Evolutionary conservation across 2,888 invertebrate genomes (phyloP).

Genomic region (Phlogophora meticulosa): DNA sequence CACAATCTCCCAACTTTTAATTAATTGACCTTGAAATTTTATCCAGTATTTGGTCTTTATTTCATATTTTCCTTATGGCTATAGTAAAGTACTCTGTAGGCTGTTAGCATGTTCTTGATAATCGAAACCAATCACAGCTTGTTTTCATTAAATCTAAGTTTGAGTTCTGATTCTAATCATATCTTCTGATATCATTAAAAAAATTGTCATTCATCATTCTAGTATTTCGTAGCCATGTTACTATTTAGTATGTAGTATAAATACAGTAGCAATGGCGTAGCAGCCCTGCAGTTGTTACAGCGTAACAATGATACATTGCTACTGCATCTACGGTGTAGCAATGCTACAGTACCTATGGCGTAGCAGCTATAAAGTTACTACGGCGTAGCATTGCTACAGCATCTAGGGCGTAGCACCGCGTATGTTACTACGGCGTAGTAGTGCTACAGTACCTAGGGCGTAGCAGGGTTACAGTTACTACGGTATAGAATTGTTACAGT

Average conservation of each 20-base stretch:
- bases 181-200: neutral
- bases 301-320: no score
- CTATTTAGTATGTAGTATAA: no score
- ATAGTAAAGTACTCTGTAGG: neutral
- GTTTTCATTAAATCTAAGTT: neutral
- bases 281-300: no score
- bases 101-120: neutral
- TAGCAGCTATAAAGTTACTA: no score
- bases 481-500: no score
- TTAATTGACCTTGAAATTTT: neutral
- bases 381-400: neutral
- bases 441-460: no score
- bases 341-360: neutral
- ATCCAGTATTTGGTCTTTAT: constrained; percentile 7
- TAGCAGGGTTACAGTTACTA: no score
- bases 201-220: no score
- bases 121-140: neutral
- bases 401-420: neutral
- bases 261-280: neutral
- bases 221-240: no score
- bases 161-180: neutral
- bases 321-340: no score
- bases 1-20: constrained; percentile 23
- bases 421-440: neutral
- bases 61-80: constrained; percentile 12